Conservation (phyloP, 2,888 invertebrate species). For the Hoplodrina blanda region DNA sequence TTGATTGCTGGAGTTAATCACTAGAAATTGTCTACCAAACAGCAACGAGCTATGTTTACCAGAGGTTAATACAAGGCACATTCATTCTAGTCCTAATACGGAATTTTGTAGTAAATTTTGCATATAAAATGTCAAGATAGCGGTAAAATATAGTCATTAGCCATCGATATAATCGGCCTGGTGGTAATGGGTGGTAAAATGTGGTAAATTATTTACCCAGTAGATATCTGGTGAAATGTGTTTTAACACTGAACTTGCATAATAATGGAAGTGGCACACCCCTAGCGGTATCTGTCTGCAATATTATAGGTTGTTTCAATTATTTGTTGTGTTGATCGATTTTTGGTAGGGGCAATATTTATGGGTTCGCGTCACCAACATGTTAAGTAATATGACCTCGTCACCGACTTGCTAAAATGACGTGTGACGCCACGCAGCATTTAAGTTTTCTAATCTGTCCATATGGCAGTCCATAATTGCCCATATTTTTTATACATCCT, state of each 20-base stretch:
- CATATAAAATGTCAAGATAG: constrained; percentile 53
- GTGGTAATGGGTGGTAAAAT: constrained; percentile 29
- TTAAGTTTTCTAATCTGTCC: too few relatives aligned
- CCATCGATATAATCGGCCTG: constrained; percentile 37
- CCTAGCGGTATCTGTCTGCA: constrained; percentile 2
- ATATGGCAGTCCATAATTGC: too few relatives aligned
- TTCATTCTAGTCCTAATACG: constrained; percentile 51
- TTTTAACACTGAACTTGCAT: constrained; percentile 38
- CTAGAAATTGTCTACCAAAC: constrained; percentile 58
- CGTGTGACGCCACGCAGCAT: too few relatives aligned
- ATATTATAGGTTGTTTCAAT: constrained; percentile 11
- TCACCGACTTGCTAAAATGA: too few relatives aligned
- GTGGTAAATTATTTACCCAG: constrained; percentile 18
- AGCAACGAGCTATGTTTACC: constrained; percentile 39
- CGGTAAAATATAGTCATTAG: constrained; percentile 50
- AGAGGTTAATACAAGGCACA: constrained; percentile 47
- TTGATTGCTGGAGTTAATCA: constrained; percentile 47
- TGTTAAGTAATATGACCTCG: too few relatives aligned
- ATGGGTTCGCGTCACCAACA: too few relatives aligned
- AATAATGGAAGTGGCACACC: constrained; percentile 14
- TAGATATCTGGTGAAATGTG: constrained; percentile 27
- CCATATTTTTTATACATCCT: too few relatives aligned
- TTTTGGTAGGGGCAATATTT: too few relatives aligned
- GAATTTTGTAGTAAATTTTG: constrained; percentile 50
- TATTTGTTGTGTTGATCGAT: too few relatives aligned